A percentile compares a stretch with the other conserved stretches of the same genome.
These are phyloP conservation scores for Parnassius smintheus DNA, from an alignment of 2,888 invertebrate species.

Conservation along the genomic window DNA sequence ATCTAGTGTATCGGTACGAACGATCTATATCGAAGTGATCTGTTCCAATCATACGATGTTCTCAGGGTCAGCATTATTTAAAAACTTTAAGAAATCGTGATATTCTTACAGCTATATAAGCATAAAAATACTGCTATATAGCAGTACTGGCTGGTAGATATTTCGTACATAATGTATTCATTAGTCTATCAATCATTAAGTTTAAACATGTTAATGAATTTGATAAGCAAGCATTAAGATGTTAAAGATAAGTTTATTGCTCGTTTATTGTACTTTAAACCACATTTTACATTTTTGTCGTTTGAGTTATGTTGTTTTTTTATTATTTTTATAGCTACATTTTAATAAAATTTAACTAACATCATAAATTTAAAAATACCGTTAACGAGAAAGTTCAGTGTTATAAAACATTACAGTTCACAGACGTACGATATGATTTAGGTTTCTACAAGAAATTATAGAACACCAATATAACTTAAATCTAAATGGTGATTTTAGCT, in stretches of 20 bases:
- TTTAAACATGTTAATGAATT: not conserved
- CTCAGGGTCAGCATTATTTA: constrained; percentile 26
- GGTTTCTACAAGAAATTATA: no score
- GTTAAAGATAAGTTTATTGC: not conserved
- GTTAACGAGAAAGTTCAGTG: no score
- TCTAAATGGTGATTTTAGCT: no score
- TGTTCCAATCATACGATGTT: constrained; percentile 21
- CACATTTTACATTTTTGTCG: no score
- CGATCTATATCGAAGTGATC: constrained; percentile 20
- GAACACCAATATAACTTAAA: no score
- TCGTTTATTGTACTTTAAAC: not conserved
- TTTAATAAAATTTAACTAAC: no score
- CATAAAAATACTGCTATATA: not conserved
- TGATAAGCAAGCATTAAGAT: constrained; percentile 7
- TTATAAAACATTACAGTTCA: no score
- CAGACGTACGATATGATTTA: no score
- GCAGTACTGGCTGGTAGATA: not conserved
- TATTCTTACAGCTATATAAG: constrained; percentile 12
- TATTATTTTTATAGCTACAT: no score
- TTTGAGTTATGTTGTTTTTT: no score
- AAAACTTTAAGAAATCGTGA: constrained; percentile 23
- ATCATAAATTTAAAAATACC: no score
- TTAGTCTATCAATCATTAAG: not conserved
- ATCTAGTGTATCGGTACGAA: constrained; percentile 19
- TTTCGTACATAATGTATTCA: not conserved